phyloP scores from a whole-genome alignment of 1,140 invertebrate species.

The Medauroidea extradentata region DNA sequence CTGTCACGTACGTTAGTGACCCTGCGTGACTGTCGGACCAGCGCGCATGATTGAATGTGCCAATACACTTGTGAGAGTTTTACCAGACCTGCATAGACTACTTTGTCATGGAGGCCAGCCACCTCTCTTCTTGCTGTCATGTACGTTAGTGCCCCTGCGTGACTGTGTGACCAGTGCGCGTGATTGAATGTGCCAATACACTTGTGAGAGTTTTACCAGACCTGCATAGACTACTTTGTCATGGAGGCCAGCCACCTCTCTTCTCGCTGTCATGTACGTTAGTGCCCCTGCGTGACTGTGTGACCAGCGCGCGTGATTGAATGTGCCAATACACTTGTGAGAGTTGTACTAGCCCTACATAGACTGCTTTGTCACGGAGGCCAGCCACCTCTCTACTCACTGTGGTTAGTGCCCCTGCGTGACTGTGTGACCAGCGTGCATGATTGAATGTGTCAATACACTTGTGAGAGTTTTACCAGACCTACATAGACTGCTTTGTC shows the following conservation, averaged over 20 bases:
- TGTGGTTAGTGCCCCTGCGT: no score
- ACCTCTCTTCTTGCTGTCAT: constrained; percentile 74
- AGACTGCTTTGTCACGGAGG: constrained; percentile 86
- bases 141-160: no score
- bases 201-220: no score
- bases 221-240: no score
- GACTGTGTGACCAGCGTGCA: no score
- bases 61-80: constrained; percentile 86
- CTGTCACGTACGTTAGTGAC: constrained; percentile 82
- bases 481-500: constrained; percentile 83
- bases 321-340: constrained; percentile 82
- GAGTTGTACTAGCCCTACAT: constrained; percentile 84
- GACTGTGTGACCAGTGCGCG: no score
- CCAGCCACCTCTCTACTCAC: constrained; percentile 73
- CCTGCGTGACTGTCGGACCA: no score
- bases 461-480: constrained; percentile 89
- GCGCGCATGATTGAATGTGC: no score
- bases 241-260: no score
- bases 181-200: constrained; percentile 76
- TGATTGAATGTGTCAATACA: constrained; percentile 77
- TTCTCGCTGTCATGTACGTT: no score
- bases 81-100: constrained; percentile 83
- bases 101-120: constrained; percentile 84
- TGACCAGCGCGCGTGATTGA: no score
- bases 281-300: no score